Evolutionary conservation across 2,888 invertebrate species (phyloP).

Genomic region (Geotrupes spiniger): DNA sequence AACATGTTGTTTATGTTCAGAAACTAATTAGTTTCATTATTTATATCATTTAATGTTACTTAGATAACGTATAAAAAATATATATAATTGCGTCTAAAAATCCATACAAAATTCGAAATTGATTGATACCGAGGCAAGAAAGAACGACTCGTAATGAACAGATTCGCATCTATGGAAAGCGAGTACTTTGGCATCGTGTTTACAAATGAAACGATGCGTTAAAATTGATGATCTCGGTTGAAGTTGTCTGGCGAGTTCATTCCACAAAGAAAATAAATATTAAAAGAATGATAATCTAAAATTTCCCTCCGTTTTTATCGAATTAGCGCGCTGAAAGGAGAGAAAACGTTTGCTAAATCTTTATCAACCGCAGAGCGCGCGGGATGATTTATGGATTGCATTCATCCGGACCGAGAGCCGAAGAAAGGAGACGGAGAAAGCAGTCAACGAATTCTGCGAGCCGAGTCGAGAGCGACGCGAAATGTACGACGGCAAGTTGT

Average conservation of each 20-base stretch:
- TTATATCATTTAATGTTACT: too few relatives aligned
- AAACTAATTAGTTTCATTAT: too few relatives aligned
- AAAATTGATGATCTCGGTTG: conserved; percentile 21
- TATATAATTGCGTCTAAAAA: too few relatives aligned
- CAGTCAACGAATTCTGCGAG: conserved; percentile 32
- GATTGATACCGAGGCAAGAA: too few relatives aligned
- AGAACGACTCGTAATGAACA: too few relatives aligned
- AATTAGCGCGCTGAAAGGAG: conserved; percentile 44
- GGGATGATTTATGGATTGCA: conserved; percentile 48
- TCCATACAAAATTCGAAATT: too few relatives aligned
- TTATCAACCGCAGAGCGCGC: conserved; percentile 48
- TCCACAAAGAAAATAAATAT: conserved; percentile 43
- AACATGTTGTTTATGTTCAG: too few relatives aligned
- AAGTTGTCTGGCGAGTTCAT: conserved; percentile 13
- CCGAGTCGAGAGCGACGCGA: conserved; percentile 13
- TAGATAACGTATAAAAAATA: too few relatives aligned
- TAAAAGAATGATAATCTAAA: conserved; percentile 49
- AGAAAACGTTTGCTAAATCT: conserved; percentile 49
- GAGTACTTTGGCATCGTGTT: too few relatives aligned
- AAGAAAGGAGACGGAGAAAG: conserved; percentile 34
- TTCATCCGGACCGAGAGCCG: conserved; percentile 39
- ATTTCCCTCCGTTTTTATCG: conserved; percentile 40
- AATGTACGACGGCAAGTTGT: conserved; percentile 3
- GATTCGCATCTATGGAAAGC: too few relatives aligned
- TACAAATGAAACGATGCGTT: conserved; percentile 20